A percentile compares a stretch with the other conserved stretches of the same genome.
These are phyloP conservation scores for Carcina quercana DNA, from an alignment of 2,888 invertebrate species.

Conservation along the genomic window DNA sequence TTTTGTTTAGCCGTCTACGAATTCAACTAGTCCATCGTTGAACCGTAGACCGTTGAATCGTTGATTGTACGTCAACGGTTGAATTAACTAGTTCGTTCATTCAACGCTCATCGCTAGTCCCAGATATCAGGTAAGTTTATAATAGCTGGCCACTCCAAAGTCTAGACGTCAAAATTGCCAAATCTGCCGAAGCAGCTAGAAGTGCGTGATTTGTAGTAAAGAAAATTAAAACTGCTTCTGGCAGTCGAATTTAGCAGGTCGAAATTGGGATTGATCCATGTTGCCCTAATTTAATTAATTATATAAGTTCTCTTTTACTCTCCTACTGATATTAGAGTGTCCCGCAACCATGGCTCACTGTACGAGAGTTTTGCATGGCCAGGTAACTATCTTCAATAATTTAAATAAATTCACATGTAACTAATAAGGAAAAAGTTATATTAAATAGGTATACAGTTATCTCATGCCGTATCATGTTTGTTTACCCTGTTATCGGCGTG, in stretches of 20 bases:
- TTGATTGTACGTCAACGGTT: too few species aligned
- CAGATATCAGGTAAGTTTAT: too few species aligned
- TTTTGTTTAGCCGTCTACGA: too few species aligned
- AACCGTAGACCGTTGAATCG: too few species aligned
- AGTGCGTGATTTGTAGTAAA: slow-evolving; percentile 23
- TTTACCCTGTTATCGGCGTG: slow-evolving; percentile 44
- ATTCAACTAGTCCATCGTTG: too few species aligned
- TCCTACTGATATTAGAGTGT: slow-evolving; percentile 42
- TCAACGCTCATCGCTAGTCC: too few species aligned
- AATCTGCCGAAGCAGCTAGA: slow-evolving; percentile 26
- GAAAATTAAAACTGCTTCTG: slow-evolving; percentile 25
- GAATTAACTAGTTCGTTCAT: too few species aligned
- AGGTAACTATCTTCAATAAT: slow-evolving; percentile 69
- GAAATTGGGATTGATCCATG: slow-evolving; percentile 48
- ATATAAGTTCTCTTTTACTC: slow-evolving; percentile 27
- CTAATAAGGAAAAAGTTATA: too few species aligned
- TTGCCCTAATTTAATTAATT: slow-evolving; percentile 44
- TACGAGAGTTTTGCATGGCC: slow-evolving; percentile 84
- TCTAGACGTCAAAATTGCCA: slow-evolving; percentile 27
- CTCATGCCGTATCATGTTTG: slow-evolving; percentile 26
- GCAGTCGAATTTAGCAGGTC: slow-evolving; percentile 27
- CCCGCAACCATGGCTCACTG: slow-evolving; percentile 83
- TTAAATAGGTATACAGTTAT: slow-evolving; percentile 1
- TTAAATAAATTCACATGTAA: not conserved
- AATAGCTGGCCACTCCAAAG: too few species aligned